Evolutionary conservation across 2,888 invertebrate species (phyloP).

Genomic region (Oxyteleia sp.): DNA sequence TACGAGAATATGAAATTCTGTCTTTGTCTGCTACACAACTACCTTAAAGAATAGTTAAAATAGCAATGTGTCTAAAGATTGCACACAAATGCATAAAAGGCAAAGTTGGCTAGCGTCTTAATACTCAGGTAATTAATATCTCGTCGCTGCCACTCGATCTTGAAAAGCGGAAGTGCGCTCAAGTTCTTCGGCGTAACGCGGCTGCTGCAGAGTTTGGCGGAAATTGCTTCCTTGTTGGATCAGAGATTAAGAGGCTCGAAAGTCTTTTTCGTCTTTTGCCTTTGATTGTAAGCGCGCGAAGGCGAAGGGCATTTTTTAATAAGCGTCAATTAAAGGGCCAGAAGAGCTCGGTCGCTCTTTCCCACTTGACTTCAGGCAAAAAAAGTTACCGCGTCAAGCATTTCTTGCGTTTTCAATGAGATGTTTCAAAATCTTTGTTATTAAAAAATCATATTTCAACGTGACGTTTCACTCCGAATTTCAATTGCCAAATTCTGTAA

Average conservation of each 20-base stretch:
- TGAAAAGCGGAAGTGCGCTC: constrained; percentile 71
- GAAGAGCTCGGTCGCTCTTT: constrained; percentile 24
- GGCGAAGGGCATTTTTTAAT: constrained; percentile 83
- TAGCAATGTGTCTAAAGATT: no score
- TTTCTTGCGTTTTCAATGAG: background rate
- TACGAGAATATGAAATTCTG: no score
- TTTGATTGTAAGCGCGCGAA: constrained; percentile 57
- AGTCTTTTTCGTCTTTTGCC: constrained; percentile 57
- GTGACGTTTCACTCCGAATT: background rate
- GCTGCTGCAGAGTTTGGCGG: constrained; percentile 72
- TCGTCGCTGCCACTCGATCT: constrained; percentile 67
- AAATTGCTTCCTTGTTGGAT: constrained; percentile 71
- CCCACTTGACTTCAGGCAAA: constrained; percentile 34
- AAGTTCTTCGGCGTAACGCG: constrained; percentile 52
- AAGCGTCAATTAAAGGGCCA: constrained; percentile 84
- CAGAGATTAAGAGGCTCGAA: constrained; percentile 70
- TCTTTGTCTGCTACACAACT: no score
- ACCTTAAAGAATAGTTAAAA: no score
- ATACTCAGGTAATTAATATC: constrained; percentile 70
- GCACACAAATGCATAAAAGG: constrained; percentile 21
- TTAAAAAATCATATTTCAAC: background rate
- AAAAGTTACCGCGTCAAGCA: background rate
- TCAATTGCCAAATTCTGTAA: background rate
- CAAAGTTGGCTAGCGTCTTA: constrained; percentile 76
- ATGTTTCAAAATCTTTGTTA: background rate